Base-by-base conservation (phyloP, 1,140 invertebrate species). In the Brachionus calyciflorus region DNA sequence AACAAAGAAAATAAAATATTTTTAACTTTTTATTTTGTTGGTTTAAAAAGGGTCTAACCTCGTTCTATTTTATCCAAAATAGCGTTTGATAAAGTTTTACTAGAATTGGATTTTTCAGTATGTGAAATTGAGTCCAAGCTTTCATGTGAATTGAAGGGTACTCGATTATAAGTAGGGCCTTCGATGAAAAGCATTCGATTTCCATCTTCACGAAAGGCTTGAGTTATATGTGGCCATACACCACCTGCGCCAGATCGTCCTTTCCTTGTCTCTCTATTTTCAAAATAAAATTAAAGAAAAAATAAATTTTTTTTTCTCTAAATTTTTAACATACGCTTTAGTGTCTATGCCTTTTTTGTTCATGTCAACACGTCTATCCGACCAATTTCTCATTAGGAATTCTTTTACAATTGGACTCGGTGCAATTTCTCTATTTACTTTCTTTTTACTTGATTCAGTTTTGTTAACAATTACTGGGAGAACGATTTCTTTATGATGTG, bases 351-450 rank as follows among this genome's bases (percentile, higher is more conserved):
- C 12, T 44, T 55, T 51, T 30, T 73, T 49, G 46, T 73, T 49
- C 51, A 51, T 51, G 9, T 73, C 69, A 37, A 41, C 33, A 33
- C 69, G 33, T 51, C 51, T 49, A 9, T 55, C 51, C 14, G 69
- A 73, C 69, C 69, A 73, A 41, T 73, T 73, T 49, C 28, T n/a
- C 69, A 73, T 73, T 26, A 73, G 51, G 51, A 51, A 55, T 24
- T 73, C 46, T 14, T 46, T 19, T 1, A 73, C 51, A 28, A 51
- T 55, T 3, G 69, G 69, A 73, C 46, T 73, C 14, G 17, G 7
- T 3, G 60, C 30, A 7, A 65, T 17, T 37, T 65, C 60, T 65
- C 40, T 41, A 3, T 24, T 65, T 1, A 19, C 4, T 21, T 9
- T 1, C 44, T 44, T 65, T 44, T 65, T 44, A 3, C 26, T 44